These are phyloP conservation scores for Micropoecilia bifurca DNA, from an alignment of 2,797 vertebrate species.

Conservation along the genomic window DNA sequence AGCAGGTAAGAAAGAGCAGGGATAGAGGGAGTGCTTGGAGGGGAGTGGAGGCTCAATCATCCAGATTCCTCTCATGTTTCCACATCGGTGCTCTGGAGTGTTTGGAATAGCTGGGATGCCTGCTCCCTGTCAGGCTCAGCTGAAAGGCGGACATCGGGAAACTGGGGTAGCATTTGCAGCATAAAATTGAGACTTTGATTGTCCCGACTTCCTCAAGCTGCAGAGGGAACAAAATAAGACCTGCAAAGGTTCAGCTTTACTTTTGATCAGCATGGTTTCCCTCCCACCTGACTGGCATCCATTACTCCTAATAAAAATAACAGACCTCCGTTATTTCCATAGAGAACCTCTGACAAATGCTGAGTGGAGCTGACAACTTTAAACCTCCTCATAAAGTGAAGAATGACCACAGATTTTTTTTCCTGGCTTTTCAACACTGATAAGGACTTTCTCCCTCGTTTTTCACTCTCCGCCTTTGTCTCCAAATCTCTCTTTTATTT, in stretches of 20 bases:
- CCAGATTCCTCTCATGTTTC: conserved; percentile 79
- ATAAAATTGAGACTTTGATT: conserved; percentile 17
- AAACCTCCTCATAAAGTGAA: conserved; percentile 55
- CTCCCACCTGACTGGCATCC: conserved; percentile 62
- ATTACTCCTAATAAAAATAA: conserved; percentile 51
- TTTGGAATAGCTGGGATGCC: conserved; percentile 77
- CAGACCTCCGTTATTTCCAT: conserved; percentile 43
- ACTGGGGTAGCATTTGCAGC: background rate
- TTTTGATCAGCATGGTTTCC: conserved; percentile 49
- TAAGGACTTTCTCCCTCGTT: conserved; percentile 27
- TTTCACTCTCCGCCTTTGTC: conserved; percentile 15
- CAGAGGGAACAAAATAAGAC: conserved; percentile 23
- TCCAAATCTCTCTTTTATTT: conserved; percentile 11
- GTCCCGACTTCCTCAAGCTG: conserved; percentile 22
- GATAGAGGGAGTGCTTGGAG: conserved; percentile 32
- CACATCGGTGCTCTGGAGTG: conserved; percentile 57
- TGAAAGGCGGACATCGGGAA: conserved; percentile 28
- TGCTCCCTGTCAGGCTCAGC: conserved; percentile 35
- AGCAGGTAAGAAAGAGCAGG: conserved; percentile 71
- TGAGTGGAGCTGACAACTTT: conserved; percentile 65
- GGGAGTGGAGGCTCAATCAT: conserved; percentile 65
- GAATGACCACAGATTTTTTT: conserved; percentile 49
- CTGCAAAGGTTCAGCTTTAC: conserved; percentile 17
- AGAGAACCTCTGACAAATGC: conserved; percentile 37
- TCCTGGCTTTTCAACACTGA: conserved; percentile 40